Base-by-base conservation (phyloP, 2,797 vertebrate genomes). In the Onychomys torridus region DNA sequence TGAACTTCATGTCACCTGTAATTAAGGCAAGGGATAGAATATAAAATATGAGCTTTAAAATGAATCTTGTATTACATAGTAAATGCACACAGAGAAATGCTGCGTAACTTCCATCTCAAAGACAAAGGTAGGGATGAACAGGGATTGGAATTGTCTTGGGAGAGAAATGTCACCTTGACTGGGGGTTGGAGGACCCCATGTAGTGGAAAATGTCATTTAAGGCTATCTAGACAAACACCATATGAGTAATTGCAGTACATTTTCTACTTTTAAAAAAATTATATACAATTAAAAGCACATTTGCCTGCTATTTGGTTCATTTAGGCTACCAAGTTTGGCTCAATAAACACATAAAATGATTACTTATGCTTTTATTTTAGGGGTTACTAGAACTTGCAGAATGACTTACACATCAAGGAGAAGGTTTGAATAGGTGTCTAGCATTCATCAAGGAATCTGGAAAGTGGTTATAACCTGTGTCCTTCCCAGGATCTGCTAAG, bases 1-100 rank as follows among this genome's bases (percentile, higher is more conserved):
- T 71, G 90, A 57, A 83, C 79, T 95, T 96, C 71, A 90, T 85
- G 67, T 96, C 95, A 93, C 86, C 67, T 71, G 49, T 65, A 96
- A 97, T 95, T 93, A 96, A 96, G 91, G 79, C 49, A 79, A 95
- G 34, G 63, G 87, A 27, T 40, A 95, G 90, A 96, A 93, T 17
- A 2, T 77, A 95, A 91, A 93, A 78, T 59, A n/a, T 78, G 92
- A 85, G 77, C 81, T 91, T 94, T 93, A 91, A 91, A 94, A 89
- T 57, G 49, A 95, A 71, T 79, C 90, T 95, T 96, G 69, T 86
- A 91, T 90, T 85, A 76, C 52, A 79, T 83, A 88, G 87, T 90
- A 92, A 92, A 94, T 69, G 29, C 29, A 92, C 37, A 73, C n/a
- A 90, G 89, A 83, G 85, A 95, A 91, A 94, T 46, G 73, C 63